Percentiles rank a stretch among this genome's conserved stretches.
phyloP scores from a whole-genome alignment of 2,797 vertebrate species.

The Sorex maritimensis region DNA sequence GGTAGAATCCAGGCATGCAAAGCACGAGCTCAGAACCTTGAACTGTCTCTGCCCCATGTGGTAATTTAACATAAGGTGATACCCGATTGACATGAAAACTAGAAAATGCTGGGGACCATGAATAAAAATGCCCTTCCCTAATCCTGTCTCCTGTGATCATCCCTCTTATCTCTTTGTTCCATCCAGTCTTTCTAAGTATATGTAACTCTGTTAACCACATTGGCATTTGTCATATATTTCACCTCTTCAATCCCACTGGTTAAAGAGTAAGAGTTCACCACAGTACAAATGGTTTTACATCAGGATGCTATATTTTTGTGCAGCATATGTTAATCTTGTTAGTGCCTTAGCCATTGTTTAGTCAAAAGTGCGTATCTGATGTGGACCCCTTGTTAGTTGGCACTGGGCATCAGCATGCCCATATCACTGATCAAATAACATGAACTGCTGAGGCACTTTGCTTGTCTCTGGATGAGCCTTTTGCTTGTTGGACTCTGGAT shows the following conservation, averaged over 20 bases:
- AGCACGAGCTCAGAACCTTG: no score
- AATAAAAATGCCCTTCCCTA: slow-evolving; percentile 24
- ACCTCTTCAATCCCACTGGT: neutral
- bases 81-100: slow-evolving; percentile 48
- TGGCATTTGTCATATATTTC: slow-evolving; percentile 4
- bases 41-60: neutral
- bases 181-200: slow-evolving; percentile 25
- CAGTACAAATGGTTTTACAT: slow-evolving; percentile 12
- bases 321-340: neutral
- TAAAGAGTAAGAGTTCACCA: slow-evolving; percentile 13
- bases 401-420: neutral
- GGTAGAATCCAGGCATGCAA: no score
- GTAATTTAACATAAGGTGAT: slow-evolving; percentile 38
- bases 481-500: neutral
- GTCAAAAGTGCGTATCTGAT: neutral
- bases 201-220: neutral
- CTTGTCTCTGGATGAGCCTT: neutral
- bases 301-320: neutral
- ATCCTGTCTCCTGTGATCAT: neutral
- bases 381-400: neutral
- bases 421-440: neutral
- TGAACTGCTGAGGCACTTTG: slow-evolving; percentile 18
- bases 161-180: neutral
- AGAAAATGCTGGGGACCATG: slow-evolving; percentile 20
- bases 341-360: slow-evolving; percentile 16